Evolutionary conservation across 2,113 vertebrate species (phyloP).

Genomic region (Lucifuga dentata): DNA sequence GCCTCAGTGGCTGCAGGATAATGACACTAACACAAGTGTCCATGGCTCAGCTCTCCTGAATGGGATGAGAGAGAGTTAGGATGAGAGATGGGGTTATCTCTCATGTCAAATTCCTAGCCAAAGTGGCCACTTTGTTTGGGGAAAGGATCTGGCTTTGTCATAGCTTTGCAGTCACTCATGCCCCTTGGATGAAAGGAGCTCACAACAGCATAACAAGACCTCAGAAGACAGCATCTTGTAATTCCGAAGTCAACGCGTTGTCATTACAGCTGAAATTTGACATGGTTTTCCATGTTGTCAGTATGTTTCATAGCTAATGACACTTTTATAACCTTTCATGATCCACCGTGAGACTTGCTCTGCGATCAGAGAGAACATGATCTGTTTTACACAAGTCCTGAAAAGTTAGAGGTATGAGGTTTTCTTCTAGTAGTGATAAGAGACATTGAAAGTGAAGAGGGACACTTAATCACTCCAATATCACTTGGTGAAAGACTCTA

Average conservation of each 20-base stretch:
- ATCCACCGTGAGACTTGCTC: conserved; percentile 5
- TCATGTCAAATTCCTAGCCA: conserved; percentile 77
- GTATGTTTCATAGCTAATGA: background rate
- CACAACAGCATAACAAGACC: conserved; percentile 49
- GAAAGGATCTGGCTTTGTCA: conserved; percentile 74
- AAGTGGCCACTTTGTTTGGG: conserved; percentile 81
- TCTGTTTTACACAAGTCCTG: background rate
- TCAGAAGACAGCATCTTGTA: background rate
- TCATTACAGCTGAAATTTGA: background rate
- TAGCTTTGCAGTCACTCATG: conserved; percentile 60
- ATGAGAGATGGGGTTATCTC: conserved; percentile 64
- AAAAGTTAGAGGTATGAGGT: conserved; percentile 28
- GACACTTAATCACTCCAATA: conserved; percentile 61
- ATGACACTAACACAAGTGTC: conserved; percentile 69
- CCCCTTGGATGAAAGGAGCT: conserved; percentile 62
- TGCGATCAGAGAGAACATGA: conserved; percentile 26
- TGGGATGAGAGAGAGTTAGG: conserved; percentile 44
- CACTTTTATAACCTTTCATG: background rate
- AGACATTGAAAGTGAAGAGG: conserved; percentile 69
- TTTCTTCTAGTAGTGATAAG: conserved; percentile 57
- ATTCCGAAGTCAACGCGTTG: conserved; percentile 13
- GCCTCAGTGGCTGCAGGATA: conserved; percentile 60
- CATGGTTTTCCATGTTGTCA: background rate
- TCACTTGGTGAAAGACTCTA: conserved; percentile 39
- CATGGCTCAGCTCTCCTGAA: conserved; percentile 72